These are phyloP conservation scores for Clamator glandarius DNA, from an alignment of 2,797 vertebrate genomes.

Conservation along the genomic window DNA sequence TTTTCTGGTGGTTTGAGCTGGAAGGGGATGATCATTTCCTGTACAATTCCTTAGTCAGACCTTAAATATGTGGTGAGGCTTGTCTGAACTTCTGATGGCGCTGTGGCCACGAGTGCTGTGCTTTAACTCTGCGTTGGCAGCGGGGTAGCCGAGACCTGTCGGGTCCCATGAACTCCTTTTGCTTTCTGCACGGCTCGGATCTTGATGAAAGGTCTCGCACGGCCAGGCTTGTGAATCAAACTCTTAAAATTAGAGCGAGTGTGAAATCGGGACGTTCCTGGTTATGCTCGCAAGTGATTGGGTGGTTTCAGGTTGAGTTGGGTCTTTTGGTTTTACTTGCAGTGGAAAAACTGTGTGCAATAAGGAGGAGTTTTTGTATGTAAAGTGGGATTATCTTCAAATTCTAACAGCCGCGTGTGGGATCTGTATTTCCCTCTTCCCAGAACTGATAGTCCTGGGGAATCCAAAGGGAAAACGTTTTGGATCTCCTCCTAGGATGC, in stretches of 20 bases:
- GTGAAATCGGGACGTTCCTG: background rate
- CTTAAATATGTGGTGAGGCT: conserved; percentile 60
- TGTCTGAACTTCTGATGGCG: conserved; percentile 28
- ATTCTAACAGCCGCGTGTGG: background rate
- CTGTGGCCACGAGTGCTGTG: background rate
- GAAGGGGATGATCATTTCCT: conserved; percentile 64
- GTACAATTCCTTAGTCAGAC: conserved; percentile 67
- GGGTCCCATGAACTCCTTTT: background rate
- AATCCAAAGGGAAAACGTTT: background rate
- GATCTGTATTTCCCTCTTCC: background rate
- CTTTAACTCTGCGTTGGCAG: conserved; percentile 7
- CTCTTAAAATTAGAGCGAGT: background rate
- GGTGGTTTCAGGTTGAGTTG: conserved; percentile 23
- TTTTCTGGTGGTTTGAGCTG: conserved; percentile 53
- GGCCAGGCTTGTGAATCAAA: background rate
- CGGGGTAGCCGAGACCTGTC: too few relatives aligned
- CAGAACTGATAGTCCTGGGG: background rate
- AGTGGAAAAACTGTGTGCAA: background rate
- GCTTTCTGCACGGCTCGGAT: background rate
- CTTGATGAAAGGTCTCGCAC: background rate
- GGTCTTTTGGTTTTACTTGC: background rate
- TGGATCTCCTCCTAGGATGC: rapidly evolving
- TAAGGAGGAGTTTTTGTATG: background rate
- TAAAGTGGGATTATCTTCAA: background rate
- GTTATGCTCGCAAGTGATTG: rapidly evolving